Percentiles rank a stretch among this genome's conserved stretches.
Evolutionary conservation across 2,113 vertebrate species (phyloP).

Genomic region (Grammomys surdaster): DNA sequence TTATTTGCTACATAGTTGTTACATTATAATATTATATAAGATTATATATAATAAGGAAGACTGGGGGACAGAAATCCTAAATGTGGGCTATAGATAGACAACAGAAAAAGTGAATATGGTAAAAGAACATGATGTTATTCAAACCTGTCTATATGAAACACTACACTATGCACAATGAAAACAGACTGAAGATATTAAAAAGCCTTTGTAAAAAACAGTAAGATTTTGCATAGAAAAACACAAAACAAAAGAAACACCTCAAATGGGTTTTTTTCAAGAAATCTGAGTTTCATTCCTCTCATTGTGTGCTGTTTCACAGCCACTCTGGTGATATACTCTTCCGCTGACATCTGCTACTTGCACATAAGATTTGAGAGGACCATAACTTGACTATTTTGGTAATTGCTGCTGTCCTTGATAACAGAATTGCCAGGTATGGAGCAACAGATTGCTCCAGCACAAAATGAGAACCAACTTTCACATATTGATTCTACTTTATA

Average conservation of each 20-base stretch:
- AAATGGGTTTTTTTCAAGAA: neutral
- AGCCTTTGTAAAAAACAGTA: neutral
- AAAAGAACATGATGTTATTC: neutral
- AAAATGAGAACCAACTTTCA: neutral
- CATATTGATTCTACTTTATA: neutral
- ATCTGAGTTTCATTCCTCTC: neutral
- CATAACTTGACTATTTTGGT: neutral
- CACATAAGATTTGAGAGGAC: neutral
- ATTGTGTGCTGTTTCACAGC: neutral
- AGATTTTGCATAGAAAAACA: neutral
- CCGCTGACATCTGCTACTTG: fast-evolving
- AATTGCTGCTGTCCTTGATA: neutral
- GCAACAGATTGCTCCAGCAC: neutral
- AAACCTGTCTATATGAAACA: neutral
- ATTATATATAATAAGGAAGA: neutral
- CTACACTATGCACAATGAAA: neutral
- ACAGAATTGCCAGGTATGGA: fast-evolving
- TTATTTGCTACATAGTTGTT: neutral
- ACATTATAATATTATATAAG: neutral
- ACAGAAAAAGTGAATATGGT: neutral
- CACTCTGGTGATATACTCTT: neutral
- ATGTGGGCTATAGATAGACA: neutral
- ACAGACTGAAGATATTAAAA: neutral
- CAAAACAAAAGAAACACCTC: neutral
- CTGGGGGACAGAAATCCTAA: too few relatives aligned